Conservation (phyloP, 2,888 invertebrate species). For the Thelaira solivaga region DNA sequence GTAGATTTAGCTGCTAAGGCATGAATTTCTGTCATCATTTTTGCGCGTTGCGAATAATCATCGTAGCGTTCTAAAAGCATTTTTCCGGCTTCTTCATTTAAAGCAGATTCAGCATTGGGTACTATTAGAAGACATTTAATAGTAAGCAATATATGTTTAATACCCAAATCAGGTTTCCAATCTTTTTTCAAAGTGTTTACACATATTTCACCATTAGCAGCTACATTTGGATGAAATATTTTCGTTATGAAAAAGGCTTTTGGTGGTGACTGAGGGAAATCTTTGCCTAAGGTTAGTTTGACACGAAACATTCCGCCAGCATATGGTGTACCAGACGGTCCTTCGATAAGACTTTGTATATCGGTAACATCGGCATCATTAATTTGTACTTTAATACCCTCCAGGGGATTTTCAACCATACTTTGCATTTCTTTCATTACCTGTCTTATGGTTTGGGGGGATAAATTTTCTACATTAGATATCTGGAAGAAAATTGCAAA, state of each 20-base stretch:
- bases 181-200: conserved; percentile 97
- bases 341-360: conserved; percentile 93
- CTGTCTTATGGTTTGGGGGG: conserved; percentile 92
- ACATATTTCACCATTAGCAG: conserved; percentile 95
- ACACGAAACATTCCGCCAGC: conserved; percentile 92
- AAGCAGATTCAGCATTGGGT: conserved; percentile 97
- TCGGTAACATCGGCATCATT: conserved; percentile 96
- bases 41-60: conserved; percentile 91
- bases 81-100: conserved; percentile 98
- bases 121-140: conserved; percentile 97
- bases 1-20: conserved; percentile 81
- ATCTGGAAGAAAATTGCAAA: conserved; percentile 79
- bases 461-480: conserved; percentile 96
- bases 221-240: conserved; percentile 98
- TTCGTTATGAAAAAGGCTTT: conserved; percentile 95
- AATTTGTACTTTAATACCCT: conserved; percentile 92
- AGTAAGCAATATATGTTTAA: conserved; percentile 94
- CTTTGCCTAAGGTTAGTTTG: conserved; percentile 92
- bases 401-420: conserved; percentile 88
- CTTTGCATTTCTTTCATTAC: conserved; percentile 93
- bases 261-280: conserved; percentile 94
- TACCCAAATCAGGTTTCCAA: conserved; percentile 97
- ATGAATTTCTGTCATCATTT: conserved; percentile 95
- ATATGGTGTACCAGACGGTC: conserved; percentile 97
- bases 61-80: conserved; percentile 94